Evolutionary conservation across 2,113 vertebrate species (phyloP).

Genomic region (Nyctibius bracteatus): DNA sequence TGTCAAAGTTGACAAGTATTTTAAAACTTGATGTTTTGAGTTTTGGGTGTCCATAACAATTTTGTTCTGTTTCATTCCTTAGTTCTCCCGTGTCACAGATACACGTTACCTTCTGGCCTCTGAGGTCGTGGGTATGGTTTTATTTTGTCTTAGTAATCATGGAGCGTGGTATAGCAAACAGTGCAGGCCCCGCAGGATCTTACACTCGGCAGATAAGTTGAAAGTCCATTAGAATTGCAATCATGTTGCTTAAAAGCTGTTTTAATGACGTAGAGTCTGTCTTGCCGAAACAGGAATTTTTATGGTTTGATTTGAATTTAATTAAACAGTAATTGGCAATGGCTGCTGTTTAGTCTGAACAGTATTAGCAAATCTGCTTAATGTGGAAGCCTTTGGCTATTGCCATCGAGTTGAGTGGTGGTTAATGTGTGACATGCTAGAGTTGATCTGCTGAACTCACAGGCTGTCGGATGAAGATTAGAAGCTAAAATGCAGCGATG

Average conservation of each 20-base stretch:
- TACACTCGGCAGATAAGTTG: background rate
- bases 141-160: background rate
- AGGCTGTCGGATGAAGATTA: background rate
- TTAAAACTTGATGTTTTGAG: background rate
- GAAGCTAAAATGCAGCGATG: background rate
- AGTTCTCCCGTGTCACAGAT: background rate
- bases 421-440: background rate
- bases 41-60: background rate
- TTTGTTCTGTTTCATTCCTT: background rate
- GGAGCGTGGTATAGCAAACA: background rate
- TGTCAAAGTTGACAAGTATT: background rate
- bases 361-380: background rate
- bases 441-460: background rate
- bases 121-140: background rate
- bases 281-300: background rate
- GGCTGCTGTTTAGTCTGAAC: background rate
- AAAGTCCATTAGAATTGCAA: background rate
- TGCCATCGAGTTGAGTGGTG: background rate
- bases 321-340: background rate
- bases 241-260: background rate
- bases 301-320: background rate
- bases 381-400: background rate
- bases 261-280: background rate
- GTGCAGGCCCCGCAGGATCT: background rate
- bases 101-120: background rate